phyloP scores from a whole-genome alignment of 1,140 invertebrate genomes.

The Bradysia coprophila region DNA sequence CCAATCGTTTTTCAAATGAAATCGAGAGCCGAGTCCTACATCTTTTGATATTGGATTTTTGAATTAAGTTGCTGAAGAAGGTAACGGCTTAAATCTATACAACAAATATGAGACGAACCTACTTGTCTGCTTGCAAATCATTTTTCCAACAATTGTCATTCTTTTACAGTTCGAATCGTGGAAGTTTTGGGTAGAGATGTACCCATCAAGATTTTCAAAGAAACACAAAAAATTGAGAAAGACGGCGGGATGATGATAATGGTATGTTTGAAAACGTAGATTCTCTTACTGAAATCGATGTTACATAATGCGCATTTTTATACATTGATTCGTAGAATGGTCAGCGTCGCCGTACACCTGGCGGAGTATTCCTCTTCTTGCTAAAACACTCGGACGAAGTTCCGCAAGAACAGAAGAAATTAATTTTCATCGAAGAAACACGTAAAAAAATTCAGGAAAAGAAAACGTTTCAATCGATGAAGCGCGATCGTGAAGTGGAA shows the following conservation, averaged over 20 bases:
- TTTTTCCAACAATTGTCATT: constrained; percentile 1
- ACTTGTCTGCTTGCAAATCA: neutral
- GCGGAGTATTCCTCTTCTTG: constrained; percentile 65
- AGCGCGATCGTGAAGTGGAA: constrained; percentile 39
- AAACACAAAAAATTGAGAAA: constrained; percentile 61
- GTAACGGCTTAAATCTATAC: too few species aligned
- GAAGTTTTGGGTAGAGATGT: constrained; percentile 49
- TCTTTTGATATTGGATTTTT: too few species aligned
- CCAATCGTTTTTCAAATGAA: neutral
- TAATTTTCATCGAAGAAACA: constrained; percentile 52
- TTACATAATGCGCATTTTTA: neutral
- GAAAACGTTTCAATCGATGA: constrained; percentile 29
- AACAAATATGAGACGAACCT: too few species aligned
- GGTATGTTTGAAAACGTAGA: constrained; percentile 26
- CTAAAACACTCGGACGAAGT: constrained; percentile 54
- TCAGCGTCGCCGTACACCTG: constrained; percentile 57
- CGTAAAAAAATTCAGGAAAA: constrained; percentile 31
- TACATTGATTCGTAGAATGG: constrained; percentile 40
- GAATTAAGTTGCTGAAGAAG: too few species aligned
- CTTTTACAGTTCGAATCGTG: constrained; percentile 46
- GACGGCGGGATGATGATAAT: constrained; percentile 67
- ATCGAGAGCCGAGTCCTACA: too few species aligned
- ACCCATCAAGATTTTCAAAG: constrained; percentile 52
- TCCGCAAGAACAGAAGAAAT: constrained; percentile 41
- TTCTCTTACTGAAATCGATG: too few species aligned